These are phyloP conservation scores for Pseudomyrmex gracilis DNA, from an alignment of 1,140 invertebrate genomes.

Conservation along the genomic window DNA sequence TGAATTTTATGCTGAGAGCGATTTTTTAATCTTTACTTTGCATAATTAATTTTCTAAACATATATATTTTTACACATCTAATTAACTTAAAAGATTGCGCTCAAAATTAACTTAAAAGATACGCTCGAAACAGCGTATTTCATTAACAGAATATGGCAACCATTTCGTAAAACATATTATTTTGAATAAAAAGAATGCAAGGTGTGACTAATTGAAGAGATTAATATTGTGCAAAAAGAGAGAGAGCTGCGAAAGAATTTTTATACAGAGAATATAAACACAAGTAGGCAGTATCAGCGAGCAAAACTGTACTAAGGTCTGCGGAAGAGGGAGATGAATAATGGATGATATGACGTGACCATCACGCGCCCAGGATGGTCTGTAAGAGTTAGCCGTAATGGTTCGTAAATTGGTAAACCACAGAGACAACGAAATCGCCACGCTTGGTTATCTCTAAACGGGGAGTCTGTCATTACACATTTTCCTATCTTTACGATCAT, in stretches of 20 bases:
- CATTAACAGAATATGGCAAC: no score
- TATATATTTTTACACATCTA: neutral
- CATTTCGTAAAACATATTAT: neutral
- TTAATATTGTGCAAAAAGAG: slow-evolving; percentile 57
- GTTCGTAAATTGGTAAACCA: slow-evolving; percentile 83
- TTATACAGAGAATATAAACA: slow-evolving; percentile 58
- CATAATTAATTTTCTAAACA: neutral
- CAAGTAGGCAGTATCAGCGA: slow-evolving; percentile 52
- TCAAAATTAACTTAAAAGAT: neutral
- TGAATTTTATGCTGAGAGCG: neutral
- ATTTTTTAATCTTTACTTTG: neutral
- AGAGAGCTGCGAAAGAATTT: slow-evolving; percentile 51
- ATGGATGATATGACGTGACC: slow-evolving; percentile 81
- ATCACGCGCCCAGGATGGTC: slow-evolving; percentile 76
- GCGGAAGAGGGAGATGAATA: slow-evolving; percentile 82
- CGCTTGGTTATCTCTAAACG: slow-evolving; percentile 76
- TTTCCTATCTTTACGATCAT: slow-evolving; percentile 75
- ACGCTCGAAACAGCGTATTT: no score
- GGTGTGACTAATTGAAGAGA: slow-evolving; percentile 60
- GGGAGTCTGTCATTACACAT: slow-evolving; percentile 78
- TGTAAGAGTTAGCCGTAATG: slow-evolving; percentile 81
- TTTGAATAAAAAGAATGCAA: neutral
- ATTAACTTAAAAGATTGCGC: neutral
- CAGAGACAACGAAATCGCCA: slow-evolving; percentile 80
- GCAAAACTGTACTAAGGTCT: slow-evolving; percentile 67